Base-by-base conservation (phyloP, 92 coral and sea anemone genomes). In the Epizoanthus illoricatus region DNA sequence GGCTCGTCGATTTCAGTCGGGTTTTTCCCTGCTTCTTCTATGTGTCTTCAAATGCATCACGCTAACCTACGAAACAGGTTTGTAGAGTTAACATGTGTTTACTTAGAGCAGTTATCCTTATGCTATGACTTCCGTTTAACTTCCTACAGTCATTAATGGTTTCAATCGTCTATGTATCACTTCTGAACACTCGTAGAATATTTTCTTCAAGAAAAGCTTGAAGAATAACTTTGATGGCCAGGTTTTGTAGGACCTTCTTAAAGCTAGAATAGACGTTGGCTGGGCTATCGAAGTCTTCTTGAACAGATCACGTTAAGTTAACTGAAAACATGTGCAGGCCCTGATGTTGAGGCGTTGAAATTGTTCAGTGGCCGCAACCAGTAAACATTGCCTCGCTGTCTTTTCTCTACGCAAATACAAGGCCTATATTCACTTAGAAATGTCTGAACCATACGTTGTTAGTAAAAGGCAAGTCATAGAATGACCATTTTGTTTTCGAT, bases 71-170 rank as follows among this genome's bases (percentile, higher is more conserved):
- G 55, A 82, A 57, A 64, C 90, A 80, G 93, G 93, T 90, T 62
- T 66, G 93, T 63, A 81, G 43, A 78, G 82, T 62, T 78, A 78
- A 75, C 45, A 78, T 78, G 82, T 90, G 87, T 90, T 90, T 90
- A 87, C 89, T 81, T 80, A 54, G 69, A 75, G 63, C 59, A 78
- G 87, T 71, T 85, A 88, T 88, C 75, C 66, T 45, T 74, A 82
- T 76, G 57, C 75, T 65, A 93, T 93, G 92, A 93, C 97, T 93
- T 93, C 97, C 97, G 97, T 89, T 89, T 40, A 75, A 85, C 88
- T 81, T 86, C 92, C 97, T 88, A 87, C 86, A 78, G 61, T 83
- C 23, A 40, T 15, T 67, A 82, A 82, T 74, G 73, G 76, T 68
- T 87, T 74, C 68, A 52, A 52, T 52, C 56, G 56, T 52, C 15